Evolutionary conservation across 92 coral and sea anemone species (phyloP), one percentile per base, ranked within the genome.

Genomic region (Pocillopora grandis): DNA sequence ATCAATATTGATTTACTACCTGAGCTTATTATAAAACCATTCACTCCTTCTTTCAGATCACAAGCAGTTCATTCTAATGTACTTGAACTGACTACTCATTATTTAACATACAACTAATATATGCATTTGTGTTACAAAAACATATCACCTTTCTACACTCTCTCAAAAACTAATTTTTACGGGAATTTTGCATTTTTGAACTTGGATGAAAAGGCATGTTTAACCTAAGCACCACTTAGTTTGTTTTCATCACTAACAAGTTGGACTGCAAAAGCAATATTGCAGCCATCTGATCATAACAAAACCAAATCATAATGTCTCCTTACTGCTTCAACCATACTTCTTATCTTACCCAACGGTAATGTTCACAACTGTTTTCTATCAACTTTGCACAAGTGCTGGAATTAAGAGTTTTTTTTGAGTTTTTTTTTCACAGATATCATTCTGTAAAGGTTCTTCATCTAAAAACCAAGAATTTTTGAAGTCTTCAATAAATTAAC

Each of bases 121-220:
- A 70, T 9, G 21, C n/a, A 71, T 42, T 42, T 42, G 52, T 42
- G 60, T 33, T 71, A 68, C 15, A 81, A 71, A 66, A 80, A 68
- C 42, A 19, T 56, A 36, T 71, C 49, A 59, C 20, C 31, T 58
- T 62, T 70, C 60, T 11, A 60, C 10, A 36, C 76, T 70, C 23
- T 35, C 48, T 36, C 60, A 48, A 71, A 37, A 31, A 75, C 58
- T 81, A 68, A 81, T 81, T 70, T 72, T 15, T 42, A 71, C 2
- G 71, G 85, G 77, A 70, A 81, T 81, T 71, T 64, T 33, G 72
- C 72, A 78, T 78, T 49, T 27, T 78, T 63, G 59, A 49, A 33
- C 56, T 37, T 70, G 72, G 72, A 49, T 65, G 12, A 64, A 78
- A 81, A 58, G 0, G 20, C 75, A 14, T 59, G 23, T 81, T 71